A percentile compares a stretch with the other conserved stretches of the same genome.
These are phyloP conservation scores for Smutsia temminckii DNA, from an alignment of 2,797 vertebrate genomes.

Conservation along the genomic window DNA sequence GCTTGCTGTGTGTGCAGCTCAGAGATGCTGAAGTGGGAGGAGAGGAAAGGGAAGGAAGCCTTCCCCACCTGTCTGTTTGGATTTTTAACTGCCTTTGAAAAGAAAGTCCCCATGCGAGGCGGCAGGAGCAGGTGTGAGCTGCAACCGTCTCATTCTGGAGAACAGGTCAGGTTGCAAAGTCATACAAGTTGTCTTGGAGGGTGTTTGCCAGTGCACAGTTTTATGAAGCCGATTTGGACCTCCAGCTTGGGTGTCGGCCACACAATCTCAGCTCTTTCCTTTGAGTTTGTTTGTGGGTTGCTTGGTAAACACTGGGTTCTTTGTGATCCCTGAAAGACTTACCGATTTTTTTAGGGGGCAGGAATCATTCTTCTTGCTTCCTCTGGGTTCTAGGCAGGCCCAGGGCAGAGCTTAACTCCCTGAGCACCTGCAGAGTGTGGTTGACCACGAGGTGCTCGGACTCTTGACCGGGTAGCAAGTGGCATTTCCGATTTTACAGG, in stretches of 20 bases:
- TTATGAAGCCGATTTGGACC: conserved; percentile 51
- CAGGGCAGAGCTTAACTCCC: neutral
- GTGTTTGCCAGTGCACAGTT: neutral
- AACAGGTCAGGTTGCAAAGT: conserved; percentile 49
- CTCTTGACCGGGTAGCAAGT: neutral
- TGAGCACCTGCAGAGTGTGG: neutral
- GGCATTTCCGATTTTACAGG: neutral
- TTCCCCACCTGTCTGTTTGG: neutral
- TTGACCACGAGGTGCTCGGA: neutral
- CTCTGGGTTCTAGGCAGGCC: neutral
- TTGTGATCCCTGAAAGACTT: conserved; percentile 40
- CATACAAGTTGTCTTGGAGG: neutral
- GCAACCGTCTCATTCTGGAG: neutral
- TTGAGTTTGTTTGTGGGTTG: conserved; percentile 58
- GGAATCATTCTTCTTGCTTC: neutral
- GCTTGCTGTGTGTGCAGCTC: neutral
- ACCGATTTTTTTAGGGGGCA: neutral
- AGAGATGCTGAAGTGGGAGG: neutral
- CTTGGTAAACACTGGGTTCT: conserved; percentile 55
- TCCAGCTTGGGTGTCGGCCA: conserved; percentile 32
- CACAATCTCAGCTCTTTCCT: neutral
- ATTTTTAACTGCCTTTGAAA: neutral
- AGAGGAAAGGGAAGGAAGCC: neutral
- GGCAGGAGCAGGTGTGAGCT: conserved; percentile 61
- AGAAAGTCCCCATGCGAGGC: neutral